Evolutionary conservation across 2,888 invertebrate genomes (phyloP).

Genomic region (Bombylius discolor): DNA sequence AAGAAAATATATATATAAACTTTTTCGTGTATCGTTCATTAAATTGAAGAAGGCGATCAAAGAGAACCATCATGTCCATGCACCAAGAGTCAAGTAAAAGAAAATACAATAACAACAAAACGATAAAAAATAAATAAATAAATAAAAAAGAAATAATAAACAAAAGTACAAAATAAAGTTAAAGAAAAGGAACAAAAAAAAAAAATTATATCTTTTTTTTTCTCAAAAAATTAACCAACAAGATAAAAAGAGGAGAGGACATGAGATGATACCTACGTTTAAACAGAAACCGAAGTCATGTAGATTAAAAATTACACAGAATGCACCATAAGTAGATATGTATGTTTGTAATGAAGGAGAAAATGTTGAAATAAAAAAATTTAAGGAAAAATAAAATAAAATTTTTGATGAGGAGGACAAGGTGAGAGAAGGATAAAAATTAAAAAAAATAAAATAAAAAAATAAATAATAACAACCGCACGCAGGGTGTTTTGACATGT

Average conservation of each 20-base stretch:
- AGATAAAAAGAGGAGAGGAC: neutral
- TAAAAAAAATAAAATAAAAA: slow-evolving; percentile 4
- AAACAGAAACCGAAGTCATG: neutral
- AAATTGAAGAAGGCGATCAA: slow-evolving; percentile 6
- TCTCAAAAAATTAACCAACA: neutral
- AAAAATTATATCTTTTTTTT: neutral
- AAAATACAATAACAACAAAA: neutral
- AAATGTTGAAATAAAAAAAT: no score
- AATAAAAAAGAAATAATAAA: neutral
- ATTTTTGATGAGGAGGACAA: slow-evolving; percentile 6
- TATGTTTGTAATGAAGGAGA: no score
- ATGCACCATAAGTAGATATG: no score
- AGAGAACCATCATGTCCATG: neutral
- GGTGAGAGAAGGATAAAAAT: slow-evolving; percentile 6
- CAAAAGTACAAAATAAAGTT: neutral
- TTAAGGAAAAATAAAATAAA: slow-evolving; percentile 9
- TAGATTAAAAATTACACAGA: neutral
- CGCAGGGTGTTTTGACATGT: slow-evolving; percentile 37
- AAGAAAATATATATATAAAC: neutral
- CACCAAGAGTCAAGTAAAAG: neutral
- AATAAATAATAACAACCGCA: slow-evolving; percentile 24
- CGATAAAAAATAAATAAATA: neutral
- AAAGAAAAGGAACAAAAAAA: neutral
- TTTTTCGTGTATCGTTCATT: slow-evolving; percentile 18
- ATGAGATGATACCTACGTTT: neutral